Conservation (phyloP, 1,140 invertebrate genomes). For the Temnothorax curvispinosus region DNA sequence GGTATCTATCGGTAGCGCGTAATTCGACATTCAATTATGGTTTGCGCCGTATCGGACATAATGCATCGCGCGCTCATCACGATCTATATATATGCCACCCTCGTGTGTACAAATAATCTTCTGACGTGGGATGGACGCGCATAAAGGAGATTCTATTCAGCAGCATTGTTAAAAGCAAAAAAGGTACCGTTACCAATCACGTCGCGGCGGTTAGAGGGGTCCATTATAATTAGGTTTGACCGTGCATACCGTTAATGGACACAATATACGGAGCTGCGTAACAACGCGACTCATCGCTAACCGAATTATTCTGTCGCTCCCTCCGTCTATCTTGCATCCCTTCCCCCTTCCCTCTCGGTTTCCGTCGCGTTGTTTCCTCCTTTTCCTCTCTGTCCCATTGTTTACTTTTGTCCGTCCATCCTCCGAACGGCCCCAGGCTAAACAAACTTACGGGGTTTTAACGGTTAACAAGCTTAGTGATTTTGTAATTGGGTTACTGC, state of each 20-base stretch:
- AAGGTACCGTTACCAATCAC: conserved; percentile 52
- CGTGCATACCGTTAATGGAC: conserved; percentile 76
- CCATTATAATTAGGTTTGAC: conserved; percentile 77
- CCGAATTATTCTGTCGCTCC: conserved; percentile 70
- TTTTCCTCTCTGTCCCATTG: conserved; percentile 30
- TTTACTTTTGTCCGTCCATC: conserved; percentile 50
- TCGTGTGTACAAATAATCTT: conserved; percentile 69
- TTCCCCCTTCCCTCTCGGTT: background rate
- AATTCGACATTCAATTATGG: conserved; percentile 74
- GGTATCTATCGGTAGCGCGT: conserved; percentile 70
- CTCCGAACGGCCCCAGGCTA: conserved; percentile 63
- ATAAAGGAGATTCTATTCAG: conserved; percentile 42
- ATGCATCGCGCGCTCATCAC: conserved; percentile 66
- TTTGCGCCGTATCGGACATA: conserved; percentile 56
- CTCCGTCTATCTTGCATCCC: conserved; percentile 14
- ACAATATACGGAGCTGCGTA: conserved; percentile 70
- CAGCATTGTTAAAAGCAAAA: conserved; percentile 60
- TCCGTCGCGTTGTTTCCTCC: conserved; percentile 39
- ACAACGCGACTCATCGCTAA: conserved; percentile 72
- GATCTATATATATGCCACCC: conserved; percentile 20
- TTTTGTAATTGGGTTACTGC: conserved; percentile 74
- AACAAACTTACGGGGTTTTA: conserved; percentile 75
- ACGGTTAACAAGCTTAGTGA: conserved; percentile 74
- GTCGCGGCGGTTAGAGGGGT: conserved; percentile 55
- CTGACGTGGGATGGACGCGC: conserved; percentile 17